These are phyloP conservation scores for Mythimna pallens DNA, from an alignment of 2,888 invertebrate genomes.

Conservation along the genomic window DNA sequence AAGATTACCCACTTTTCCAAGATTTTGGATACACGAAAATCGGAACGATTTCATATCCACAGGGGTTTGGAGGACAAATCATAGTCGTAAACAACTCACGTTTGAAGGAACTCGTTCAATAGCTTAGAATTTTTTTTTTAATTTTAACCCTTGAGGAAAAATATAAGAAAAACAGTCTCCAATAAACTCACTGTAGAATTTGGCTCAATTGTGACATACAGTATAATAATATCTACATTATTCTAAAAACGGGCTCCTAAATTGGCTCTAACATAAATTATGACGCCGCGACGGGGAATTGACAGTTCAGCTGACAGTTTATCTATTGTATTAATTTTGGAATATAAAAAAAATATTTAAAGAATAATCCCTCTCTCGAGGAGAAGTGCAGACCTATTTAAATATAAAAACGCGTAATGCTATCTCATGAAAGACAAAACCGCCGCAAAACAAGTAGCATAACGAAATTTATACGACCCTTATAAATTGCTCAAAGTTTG, in stretches of 20 bases:
- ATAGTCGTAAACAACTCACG: conserved; percentile 1
- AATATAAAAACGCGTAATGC: not conserved
- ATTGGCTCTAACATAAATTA: conserved; percentile 1
- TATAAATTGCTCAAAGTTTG: conserved; percentile 38
- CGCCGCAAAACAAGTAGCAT: conserved; percentile 1
- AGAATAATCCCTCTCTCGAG: not conserved
- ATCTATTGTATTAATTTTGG: not conserved
- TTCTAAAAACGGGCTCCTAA: conserved; percentile 9
- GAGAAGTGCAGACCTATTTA: too few species aligned
- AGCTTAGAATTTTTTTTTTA: conserved; percentile 14
- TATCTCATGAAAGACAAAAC: conserved; percentile 18
- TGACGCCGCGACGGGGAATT: not conserved
- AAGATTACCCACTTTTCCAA: too few species aligned
- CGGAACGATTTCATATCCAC: too few species aligned
- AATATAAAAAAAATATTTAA: not conserved
- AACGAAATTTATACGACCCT: conserved; percentile 8
- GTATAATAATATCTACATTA: not conserved
- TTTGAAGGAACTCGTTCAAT: conserved; percentile 23
- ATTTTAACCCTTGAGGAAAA: not conserved
- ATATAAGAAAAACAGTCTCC: not conserved
- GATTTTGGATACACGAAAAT: too few species aligned
- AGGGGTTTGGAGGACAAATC: too few species aligned
- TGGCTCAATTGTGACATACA: too few species aligned
- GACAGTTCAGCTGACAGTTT: not conserved
- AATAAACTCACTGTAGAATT: not conserved